Base-by-base conservation (phyloP, 2,113 vertebrate species). In the Cryptotis parvus region DNA sequence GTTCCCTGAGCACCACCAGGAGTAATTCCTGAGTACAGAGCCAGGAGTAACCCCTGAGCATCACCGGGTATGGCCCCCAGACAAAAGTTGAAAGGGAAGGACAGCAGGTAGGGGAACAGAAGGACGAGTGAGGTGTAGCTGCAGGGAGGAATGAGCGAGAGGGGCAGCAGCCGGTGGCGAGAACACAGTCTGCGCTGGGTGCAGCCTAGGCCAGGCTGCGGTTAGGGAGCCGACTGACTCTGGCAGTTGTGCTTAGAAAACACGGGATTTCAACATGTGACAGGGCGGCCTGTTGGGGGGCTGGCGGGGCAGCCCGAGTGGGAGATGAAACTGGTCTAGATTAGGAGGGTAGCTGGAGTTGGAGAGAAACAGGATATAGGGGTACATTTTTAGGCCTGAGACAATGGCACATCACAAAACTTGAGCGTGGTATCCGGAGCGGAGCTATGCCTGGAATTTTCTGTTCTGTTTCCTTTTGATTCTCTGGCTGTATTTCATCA, bases 391-490 rank as follows among this genome's bases (percentile, higher is more conserved):
- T 20, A 4, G 22, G 55, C 18, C 52, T 58, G 55, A 58, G 55
- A 8, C 11, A 55, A 24, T 6, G 20, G 18, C 55, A 43, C 85
- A 81, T 92, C 78, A 31, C 61, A 87, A 70, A 92, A 75, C 81
- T 94, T 95, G 92, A 81, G 87, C 95, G 85, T 52, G 94, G 94
- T 91, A 94, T 68, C 73, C 79, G 90, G 79, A 85, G 82, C 75
- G 26, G 88, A 91, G 91, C 78, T 85, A 85, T 79, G 92, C 96
- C 93, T 96, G 92, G 94, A 96, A 95, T 95, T 94, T 91, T 95
- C 93, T 93, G 93, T 96, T 95, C 90, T 92, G 84, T 94, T 96
- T 96, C 79, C 88, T 93, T 93, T 91, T 75, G 87, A 72, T 90
- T 91, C 72, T 93, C 84, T 95, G 93, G 90, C 94, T 94, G 72